Base-by-base conservation (phyloP, 2,888 invertebrate species). In the Rhodophaea formosa region DNA sequence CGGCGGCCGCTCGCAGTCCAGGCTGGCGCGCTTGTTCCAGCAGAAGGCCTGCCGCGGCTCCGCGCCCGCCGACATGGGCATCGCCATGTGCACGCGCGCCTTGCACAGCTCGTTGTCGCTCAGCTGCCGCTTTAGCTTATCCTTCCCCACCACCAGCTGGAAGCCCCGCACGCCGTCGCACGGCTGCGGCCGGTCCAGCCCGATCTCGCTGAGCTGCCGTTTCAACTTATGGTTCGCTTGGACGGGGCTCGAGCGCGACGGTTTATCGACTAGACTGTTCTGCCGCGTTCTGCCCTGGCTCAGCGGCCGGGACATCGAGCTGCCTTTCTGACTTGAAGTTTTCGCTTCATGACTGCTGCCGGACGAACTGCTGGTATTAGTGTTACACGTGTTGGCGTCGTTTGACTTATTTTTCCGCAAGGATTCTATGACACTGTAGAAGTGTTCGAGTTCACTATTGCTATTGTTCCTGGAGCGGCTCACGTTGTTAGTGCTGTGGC, bases 21-120 rank as follows among this genome's bases (percentile, higher is more conserved):
- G 75, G 59, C 81, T 79, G 62, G 82, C 82, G 57, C 85, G 82
- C 66, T 81, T 75, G 75, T 66, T 76, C 84, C 87, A 88, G 62
- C 85, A 81, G 74, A 84, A 86, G 3, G 82, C 70, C 62, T 77
- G 82, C 8, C 83, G 74, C 53, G 86, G 84, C 74, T 90, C 90
- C 55, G 91, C 88, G 43, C 90, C 91, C 57, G 91, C 91, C n/a
- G 91, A 90, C 85, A 88, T 84, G 61, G 91, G 91, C 88, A 90
- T 82, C 61, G 86, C 86, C 58, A 87, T 69, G 62, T 79, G 87
- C 65, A 82, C 80, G 8, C 86, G 78, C 47, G 85, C 79, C 58
- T 78, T 66, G 56, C 84, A 78, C 72, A 88, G 66, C 74, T 86
- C 89, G 68, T 86, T 86, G 65, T 88, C 88, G 67, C 89, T 89